These are phyloP conservation scores for Oreochromis spilurus DNA, from an alignment of 2,113 vertebrate genomes.

Conservation along the genomic window DNA sequence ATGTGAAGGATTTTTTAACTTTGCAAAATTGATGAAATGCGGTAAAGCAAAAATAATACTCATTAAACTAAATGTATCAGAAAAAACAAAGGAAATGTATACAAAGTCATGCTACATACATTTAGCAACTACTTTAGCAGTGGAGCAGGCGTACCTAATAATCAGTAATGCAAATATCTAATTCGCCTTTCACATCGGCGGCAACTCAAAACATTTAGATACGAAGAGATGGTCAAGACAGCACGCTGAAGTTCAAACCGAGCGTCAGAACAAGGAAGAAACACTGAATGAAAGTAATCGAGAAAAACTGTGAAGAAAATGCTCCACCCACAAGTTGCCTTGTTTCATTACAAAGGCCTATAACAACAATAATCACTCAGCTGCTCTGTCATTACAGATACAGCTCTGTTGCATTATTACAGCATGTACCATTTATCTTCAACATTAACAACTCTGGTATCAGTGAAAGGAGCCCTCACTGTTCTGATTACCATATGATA, in stretches of 20 bases:
- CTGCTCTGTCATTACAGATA: neutral
- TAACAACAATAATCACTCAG: neutral
- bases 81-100: neutral
- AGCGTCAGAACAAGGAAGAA: neutral
- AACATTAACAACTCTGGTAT: neutral
- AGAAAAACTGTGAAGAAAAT: neutral
- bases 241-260: rapidly evolving
- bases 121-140: neutral
- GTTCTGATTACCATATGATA: neutral
- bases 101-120: neutral
- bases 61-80: rapidly evolving
- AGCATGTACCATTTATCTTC: no score
- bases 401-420: neutral
- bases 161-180: neutral
- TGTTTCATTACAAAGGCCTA: neutral
- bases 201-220: neutral
- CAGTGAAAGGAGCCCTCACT: neutral
- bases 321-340: rapidly evolving
- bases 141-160: neutral
- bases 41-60: neutral
- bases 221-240: neutral
- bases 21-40: neutral
- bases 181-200: neutral
- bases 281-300: neutral
- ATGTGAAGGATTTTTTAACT: rapidly evolving